These are phyloP conservation scores for Cynaeus angustus DNA, from an alignment of 2,888 invertebrate species.

Conservation along the genomic window DNA sequence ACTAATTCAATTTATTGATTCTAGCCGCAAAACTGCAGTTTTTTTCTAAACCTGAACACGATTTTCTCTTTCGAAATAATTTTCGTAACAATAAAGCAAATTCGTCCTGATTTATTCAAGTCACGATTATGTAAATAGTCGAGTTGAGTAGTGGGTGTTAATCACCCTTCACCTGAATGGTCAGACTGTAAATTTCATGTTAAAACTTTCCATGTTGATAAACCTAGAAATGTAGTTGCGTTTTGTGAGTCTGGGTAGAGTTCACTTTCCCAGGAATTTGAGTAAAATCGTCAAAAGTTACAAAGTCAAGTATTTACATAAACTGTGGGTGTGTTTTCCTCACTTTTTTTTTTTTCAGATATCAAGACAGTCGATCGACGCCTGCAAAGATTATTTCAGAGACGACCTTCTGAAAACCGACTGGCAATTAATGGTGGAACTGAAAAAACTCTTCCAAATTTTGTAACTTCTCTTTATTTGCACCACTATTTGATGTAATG, in stretches of 20 bases:
- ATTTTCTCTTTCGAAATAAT: background rate
- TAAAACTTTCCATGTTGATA: background rate
- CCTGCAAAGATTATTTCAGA: constrained; percentile 99
- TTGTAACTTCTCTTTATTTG: constrained; percentile 75
- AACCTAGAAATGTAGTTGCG: background rate
- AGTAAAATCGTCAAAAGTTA: constrained; percentile 30
- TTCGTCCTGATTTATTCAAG: constrained; percentile 11
- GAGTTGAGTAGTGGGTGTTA: constrained; percentile 14
- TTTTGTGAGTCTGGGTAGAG: constrained; percentile 22
- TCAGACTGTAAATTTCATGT: constrained; percentile 1
- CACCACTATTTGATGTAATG: too few species aligned
- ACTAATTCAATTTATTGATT: too few species aligned
- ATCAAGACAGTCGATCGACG: constrained; percentile 97
- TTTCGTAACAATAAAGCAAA: constrained; percentile 1
- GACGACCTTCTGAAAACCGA: constrained; percentile 97
- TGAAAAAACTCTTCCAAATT: constrained; percentile 98
- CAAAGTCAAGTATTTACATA: constrained; percentile 25
- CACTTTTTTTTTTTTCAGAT: constrained; percentile 78
- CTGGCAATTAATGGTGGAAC: constrained; percentile 98
- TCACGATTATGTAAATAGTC: constrained; percentile 15
- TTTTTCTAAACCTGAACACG: too few species aligned
- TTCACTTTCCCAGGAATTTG: constrained; percentile 18
- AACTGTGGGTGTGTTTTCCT: constrained; percentile 18
- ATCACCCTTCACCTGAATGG: constrained; percentile 8
- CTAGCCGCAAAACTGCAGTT: too few species aligned